Percentiles rank a stretch among this genome's conserved stretches.
Conservation (phyloP, 1,140 invertebrate genomes). For the Anoplophora glabripennis region DNA sequence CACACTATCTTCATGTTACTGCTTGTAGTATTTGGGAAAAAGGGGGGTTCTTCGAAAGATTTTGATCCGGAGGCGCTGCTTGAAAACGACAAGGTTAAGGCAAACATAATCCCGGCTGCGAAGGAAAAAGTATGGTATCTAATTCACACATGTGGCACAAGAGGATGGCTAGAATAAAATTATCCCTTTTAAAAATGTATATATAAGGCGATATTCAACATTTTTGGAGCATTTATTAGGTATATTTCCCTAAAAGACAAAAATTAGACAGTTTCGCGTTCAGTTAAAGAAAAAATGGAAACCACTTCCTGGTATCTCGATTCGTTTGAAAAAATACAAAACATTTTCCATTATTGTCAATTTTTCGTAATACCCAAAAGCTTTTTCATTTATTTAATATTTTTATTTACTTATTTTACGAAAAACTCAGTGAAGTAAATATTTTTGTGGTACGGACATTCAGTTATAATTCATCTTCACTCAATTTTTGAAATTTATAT, state of each 20-base stretch:
- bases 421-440: too few species aligned
- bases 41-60: conserved; percentile 24
- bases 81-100: not conserved
- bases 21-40: conserved; percentile 37
- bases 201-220: too few species aligned
- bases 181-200: too few species aligned
- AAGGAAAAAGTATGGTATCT: conserved; percentile 10
- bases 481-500: too few species aligned
- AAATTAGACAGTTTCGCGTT: not conserved
- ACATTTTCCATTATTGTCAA: not conserved
- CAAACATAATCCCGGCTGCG: not conserved
- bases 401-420: too few species aligned
- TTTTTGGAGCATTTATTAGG: too few species aligned
- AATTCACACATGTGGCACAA: not conserved
- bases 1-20: conserved; percentile 54
- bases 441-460: too few species aligned
- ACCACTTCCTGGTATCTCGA: not conserved
- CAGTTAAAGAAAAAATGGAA: not conserved
- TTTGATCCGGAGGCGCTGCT: conserved; percentile 20
- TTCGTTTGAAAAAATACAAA: not conserved
- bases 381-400: too few species aligned
- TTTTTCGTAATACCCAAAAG: too few species aligned
- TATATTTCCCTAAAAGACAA: too few species aligned
- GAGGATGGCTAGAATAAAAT: too few species aligned
- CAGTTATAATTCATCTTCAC: too few species aligned